Base-by-base conservation (phyloP, 2,113 vertebrate species). In the Bubo scandiacus region DNA sequence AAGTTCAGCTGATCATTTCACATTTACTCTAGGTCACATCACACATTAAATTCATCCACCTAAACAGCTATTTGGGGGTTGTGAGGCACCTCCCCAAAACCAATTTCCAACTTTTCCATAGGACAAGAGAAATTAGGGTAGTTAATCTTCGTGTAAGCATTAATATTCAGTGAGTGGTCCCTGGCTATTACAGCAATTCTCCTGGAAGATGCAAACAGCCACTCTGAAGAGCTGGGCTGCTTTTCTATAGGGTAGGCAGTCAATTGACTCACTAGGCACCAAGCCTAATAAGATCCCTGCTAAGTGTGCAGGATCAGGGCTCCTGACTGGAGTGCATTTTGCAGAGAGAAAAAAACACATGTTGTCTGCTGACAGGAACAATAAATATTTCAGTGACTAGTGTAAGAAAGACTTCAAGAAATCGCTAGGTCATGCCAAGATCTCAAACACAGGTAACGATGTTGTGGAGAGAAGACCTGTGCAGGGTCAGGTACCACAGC, bases 381-480 rank as follows among this genome's bases (percentile, higher is more conserved):
- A n/a, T 52, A 66, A 86, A 30, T 38, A 84, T 87, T 91, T 90
- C 73, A 43, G 27, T 88, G 14, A 40, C 9, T 21, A 68, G 12
- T 4, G 1, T 25, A 59, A 90, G 21, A 80, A 95, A 68, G 32
- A 12, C 20, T n/a, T 65, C 25, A 59, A 62, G 14, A 45, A 40
- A 17, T 25, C 3, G 0, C 14, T 9, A 49, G 12, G 42, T 55
- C 6, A 1, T 21, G 26, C 11, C 4, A 3, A 62, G 25, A 7
- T 73, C 38, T n/a, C 27, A 23, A 57, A 27, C 19, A 42, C 25
- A 23, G 20, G 19, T 36, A 55, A 40, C 5, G 20, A 61, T 23
- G 17, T 8, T 22, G 36, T 23, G 30, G 27, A 73, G 34, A 55
- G 11, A 25, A 4, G 6, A 78, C 23, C 20, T 34, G 40, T 19